Evolutionary conservation across 2,113 vertebrate species (phyloP), one percentile per base, ranked within the genome.

Genomic region (Balaeniceps rex): DNA sequence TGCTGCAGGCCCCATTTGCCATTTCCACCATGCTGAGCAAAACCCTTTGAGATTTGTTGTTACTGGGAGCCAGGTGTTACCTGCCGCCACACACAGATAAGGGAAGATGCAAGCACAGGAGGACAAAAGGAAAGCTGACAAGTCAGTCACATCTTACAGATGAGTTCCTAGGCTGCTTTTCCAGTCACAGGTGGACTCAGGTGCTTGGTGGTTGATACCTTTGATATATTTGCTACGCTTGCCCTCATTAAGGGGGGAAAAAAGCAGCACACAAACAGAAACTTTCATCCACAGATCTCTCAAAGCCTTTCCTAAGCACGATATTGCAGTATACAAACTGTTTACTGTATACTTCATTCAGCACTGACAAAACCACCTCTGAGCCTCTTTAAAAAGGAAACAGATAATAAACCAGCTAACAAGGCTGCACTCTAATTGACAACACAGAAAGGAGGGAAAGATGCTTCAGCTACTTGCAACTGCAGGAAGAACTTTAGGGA

Each of bases 331-430:
- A 36, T 58, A 88, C 91, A 95, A 91, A 94, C 88, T 94, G 49
- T 91, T 96, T 95, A 91, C 78, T 68, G 26, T 58, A 33, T n/a
- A 86, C 63, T 90, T 90, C 89, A 19, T 66, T 72, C 91, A 64
- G 89, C 63, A 4, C 84, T 88, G 87, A 94, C 93, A 95, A 87
- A 97, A 76, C 81, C 91, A 93, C 91, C 95, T 96, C 94, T 64
- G 93, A 96, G 94, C 79, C 91, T 94, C 84, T 96, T 96, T 93
- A 91, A 81, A 72, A 90, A 85, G 63, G 75, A 90, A 93, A 61
- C 44, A 82, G 75, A 68, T 80, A 96, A 96, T 95, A 95, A 95
- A 94, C 49, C 84, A 95, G 87, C 93, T 94, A 96, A 93, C 94
- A 95, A 96, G 94, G 26, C 87, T 11, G 71, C 2, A 6, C 71